Evolutionary conservation across 1,140 invertebrate species (phyloP), one percentile per base, ranked within the genome.

Genomic region (Bombus pascuorum): DNA sequence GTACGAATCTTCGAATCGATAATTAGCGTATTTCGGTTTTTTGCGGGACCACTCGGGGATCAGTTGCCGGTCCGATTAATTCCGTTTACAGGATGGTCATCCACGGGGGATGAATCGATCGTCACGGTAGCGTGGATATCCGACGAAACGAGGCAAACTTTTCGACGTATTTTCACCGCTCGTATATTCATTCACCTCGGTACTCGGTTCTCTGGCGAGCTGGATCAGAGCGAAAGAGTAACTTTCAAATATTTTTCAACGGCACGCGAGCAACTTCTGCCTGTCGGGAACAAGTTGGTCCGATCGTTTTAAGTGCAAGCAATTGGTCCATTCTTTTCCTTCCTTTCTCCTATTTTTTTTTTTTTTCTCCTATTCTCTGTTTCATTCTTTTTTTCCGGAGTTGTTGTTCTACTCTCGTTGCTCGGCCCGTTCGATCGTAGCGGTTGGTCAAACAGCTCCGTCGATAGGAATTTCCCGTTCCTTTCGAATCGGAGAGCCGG

Each of bases 241-340:
- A 82, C 81, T 82, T 82, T 74, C 57, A 28, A 72, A 75, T 75
- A 82, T 75, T 82, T 82, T 74, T 75, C 59, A 82, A 65, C 42
- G 81, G 42, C 81, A 75, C 71, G 72, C 71, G 81, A 75, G 25
- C 57, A 66, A 75, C 81, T 75, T 37, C 57, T 66, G 15, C 28
- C 75, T 39, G 71, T 47, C 57, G 71, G 37, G 34, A 82, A 75
- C 81, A 75, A 75, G 71, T 75, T 82, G 81, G 71, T 4, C 6
- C 71, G 81, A 82, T 82, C 81, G 71, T 62, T 65, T 65, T 65
- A 82, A 82, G 71, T 66, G 81, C 57, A 22, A 74, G 81, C 75
- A 77, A 77, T 77, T 77, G 75, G 75, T 39, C 34, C 25, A 37
- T 62, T 37, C 75, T 77, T 77, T 53, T 73, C 34, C 39, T 73